Evolutionary conservation across 2,888 invertebrate species (phyloP).

Genomic region (Eupithecia abbreviata): DNA sequence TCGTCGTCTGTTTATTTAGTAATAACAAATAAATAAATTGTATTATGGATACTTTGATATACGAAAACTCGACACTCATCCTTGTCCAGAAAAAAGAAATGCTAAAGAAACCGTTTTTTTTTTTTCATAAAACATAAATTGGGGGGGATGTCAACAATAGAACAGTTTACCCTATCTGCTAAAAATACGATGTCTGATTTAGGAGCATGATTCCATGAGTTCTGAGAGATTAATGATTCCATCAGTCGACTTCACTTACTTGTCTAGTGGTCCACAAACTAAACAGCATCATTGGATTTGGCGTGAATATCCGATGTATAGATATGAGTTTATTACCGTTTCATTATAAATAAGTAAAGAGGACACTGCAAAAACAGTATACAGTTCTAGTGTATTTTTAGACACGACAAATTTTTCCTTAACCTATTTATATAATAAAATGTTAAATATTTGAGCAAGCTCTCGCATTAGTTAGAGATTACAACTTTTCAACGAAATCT

Average conservation of each 20-base stretch:
- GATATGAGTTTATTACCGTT: background rate
- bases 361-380: background rate
- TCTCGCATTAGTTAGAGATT: background rate
- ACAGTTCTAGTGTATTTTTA: background rate
- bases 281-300: background rate
- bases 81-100: too few relatives aligned
- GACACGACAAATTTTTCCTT: background rate
- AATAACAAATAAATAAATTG: too few relatives aligned
- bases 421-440: background rate
- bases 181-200: background rate
- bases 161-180: background rate
- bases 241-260: too few relatives aligned
- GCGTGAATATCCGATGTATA: background rate
- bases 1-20: too few relatives aligned
- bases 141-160: too few relatives aligned
- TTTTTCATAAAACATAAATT: too few relatives aligned
- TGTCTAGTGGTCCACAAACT: background rate
- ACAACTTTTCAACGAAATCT: background rate
- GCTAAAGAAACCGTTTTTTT: too few relatives aligned
- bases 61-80: too few relatives aligned
- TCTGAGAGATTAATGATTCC: too few relatives aligned
- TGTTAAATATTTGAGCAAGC: background rate
- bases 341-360: background rate
- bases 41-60: too few relatives aligned
- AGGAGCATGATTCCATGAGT: too few relatives aligned